Evolutionary conservation across 2,888 invertebrate genomes (phyloP).

Genomic region (Athalia rosae): DNA sequence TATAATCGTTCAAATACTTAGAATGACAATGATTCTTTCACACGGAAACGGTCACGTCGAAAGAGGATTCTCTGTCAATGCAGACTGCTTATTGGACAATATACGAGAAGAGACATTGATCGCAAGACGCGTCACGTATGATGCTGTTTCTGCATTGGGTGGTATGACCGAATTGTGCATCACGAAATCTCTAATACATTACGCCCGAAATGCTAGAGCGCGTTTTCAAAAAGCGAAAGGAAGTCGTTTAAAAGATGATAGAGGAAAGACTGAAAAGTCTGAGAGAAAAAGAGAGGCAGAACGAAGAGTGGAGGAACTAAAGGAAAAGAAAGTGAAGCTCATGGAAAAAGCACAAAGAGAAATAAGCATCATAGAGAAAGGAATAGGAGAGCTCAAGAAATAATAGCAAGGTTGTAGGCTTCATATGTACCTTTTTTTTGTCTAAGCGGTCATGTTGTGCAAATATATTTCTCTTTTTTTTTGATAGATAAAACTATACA

Average conservation of each 20-base stretch:
- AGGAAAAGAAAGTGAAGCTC: neutral
- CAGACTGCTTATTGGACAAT: neutral
- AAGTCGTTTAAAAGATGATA: neutral
- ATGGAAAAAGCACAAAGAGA: conserved; percentile 12
- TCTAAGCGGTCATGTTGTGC: too few relatives aligned
- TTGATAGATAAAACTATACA: too few relatives aligned
- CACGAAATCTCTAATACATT: conserved; percentile 12
- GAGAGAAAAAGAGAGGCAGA: conserved; percentile 2
- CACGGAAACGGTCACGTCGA: conserved; percentile 11
- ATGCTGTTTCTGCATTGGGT: conserved; percentile 1
- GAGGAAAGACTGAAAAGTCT: neutral
- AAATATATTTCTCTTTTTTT: too few relatives aligned
- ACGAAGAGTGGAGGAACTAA: neutral
- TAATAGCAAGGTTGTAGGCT: too few relatives aligned
- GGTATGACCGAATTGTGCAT: neutral
- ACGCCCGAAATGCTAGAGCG: conserved; percentile 13
- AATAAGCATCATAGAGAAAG: neutral
- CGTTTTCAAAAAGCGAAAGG: conserved; percentile 13
- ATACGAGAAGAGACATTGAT: conserved; percentile 15
- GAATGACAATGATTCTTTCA: neutral
- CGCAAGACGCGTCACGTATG: conserved; percentile 6
- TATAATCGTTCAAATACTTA: conserved; percentile 2
- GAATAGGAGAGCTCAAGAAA: conserved; percentile 9
- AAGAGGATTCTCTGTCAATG: conserved; percentile 16
- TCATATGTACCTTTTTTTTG: too few relatives aligned